Evolutionary conservation across 2,797 vertebrate species (phyloP), one percentile per base, ranked within the genome.

Genomic region (Steatocranus sp.): DNA sequence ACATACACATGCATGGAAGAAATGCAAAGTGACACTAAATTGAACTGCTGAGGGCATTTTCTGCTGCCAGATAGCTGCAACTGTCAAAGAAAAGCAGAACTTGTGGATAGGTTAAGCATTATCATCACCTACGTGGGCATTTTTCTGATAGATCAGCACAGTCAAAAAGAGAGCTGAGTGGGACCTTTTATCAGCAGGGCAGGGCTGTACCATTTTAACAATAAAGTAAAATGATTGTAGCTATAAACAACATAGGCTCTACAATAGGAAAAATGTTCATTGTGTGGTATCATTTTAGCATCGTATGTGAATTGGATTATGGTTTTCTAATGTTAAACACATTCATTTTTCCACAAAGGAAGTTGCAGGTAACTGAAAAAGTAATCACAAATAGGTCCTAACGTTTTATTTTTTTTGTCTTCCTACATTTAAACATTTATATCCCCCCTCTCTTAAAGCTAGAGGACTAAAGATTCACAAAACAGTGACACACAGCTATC

Each of bases 1-100:
- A 84, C 84, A 87, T 78, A 86, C 27, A 63, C 87, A 87, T 6
- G 7, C 73, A 83, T 8, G 4, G 56, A 86, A 81, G 58, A 78
- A 83, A 90, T 80, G 70, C 63, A 87, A 88, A 91, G 85, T 88
- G 88, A 92, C 75, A 87, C 75, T 82, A 81, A 88, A 85, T 83
- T n/a, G 88, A 88, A 88, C 41, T 27, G 61, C 43, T 70, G 63
- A 78, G 84, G 81, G 85, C 89, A 77, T 82, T 86, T 90, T 76
- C 34, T 70, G 36, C 18, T 73, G 56, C 77, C 74, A 82, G 54
- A 75, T 75, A 75, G 75, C 23, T 46, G 61, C 43, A 36, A 68
- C 30, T 77, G 75, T 81, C 51, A 80, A 25, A 53, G 48, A 43
- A 74, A 81, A 83, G 75, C 17, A 61, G 11, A 83, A 48, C 30